Evolutionary conservation across 1,140 invertebrate species (phyloP).

Genomic region (Melitaea cinxia): DNA sequence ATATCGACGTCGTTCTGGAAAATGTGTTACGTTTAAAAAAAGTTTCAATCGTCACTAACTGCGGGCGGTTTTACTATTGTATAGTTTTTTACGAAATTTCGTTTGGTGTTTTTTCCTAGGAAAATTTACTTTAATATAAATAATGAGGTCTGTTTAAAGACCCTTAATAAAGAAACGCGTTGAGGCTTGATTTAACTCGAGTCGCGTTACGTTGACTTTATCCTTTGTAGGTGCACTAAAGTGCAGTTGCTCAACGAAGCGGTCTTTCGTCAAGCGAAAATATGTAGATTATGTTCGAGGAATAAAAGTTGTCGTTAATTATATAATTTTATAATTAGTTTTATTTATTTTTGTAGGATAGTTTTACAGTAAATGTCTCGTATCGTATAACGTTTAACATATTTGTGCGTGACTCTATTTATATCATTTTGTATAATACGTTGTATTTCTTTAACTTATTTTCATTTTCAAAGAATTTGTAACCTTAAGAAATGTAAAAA

Average conservation of each 20-base stretch:
- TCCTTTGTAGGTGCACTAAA: constrained; percentile 21
- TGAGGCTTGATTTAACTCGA: constrained; percentile 5
- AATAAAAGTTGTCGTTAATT: constrained; percentile 15
- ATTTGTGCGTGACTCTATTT: neutral
- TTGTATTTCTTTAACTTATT: too few species aligned
- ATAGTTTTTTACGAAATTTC: constrained; percentile 60
- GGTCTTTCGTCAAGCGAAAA: constrained; percentile 20
- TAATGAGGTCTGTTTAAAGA: constrained; percentile 69
- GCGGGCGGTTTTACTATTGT: constrained; percentile 44
- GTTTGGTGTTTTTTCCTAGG: constrained; percentile 65
- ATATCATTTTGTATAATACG: too few species aligned
- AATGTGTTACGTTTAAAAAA: neutral
- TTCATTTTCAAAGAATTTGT: too few species aligned
- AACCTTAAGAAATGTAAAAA: constrained; percentile 5
- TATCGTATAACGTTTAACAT: constrained; percentile 1
- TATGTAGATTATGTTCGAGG: constrained; percentile 11
- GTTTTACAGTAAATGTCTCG: constrained; percentile 10
- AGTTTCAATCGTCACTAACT: constrained; percentile 17
- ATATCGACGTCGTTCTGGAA: neutral
- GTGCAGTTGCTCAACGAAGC: constrained; percentile 16
- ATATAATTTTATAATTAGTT: constrained; percentile 30
- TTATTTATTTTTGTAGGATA: constrained; percentile 43
- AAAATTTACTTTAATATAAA: constrained; percentile 59
- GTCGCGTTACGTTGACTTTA: constrained; percentile 11
- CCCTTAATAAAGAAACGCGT: constrained; percentile 33